Evolutionary conservation across 2,888 invertebrate genomes (phyloP).

Genomic region (Phaonia tiefii): DNA sequence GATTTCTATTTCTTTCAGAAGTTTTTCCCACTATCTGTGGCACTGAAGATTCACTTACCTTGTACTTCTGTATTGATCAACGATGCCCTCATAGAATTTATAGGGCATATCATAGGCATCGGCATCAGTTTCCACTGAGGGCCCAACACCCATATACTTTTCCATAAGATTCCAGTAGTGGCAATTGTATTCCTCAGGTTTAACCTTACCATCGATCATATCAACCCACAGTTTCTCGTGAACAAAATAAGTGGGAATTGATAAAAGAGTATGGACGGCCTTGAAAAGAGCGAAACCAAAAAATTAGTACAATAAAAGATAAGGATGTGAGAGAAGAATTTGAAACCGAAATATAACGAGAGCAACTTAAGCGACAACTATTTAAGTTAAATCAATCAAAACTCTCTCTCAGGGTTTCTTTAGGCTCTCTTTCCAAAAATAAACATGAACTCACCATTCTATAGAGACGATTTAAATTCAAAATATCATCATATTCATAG

Average conservation of each 20-base stretch:
- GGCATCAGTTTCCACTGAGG: slow-evolving; percentile 83
- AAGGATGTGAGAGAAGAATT: slow-evolving; percentile 6
- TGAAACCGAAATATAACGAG: too few species aligned
- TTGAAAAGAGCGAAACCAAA: slow-evolving; percentile 67
- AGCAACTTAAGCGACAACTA: not conserved
- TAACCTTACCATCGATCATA: slow-evolving; percentile 81
- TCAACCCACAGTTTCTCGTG: slow-evolving; percentile 87
- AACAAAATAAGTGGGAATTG: slow-evolving; percentile 85
- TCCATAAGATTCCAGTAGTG: slow-evolving; percentile 84
- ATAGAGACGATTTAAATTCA: slow-evolving; percentile 71
- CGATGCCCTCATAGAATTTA: slow-evolving; percentile 83
- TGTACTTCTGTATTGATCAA: slow-evolving; percentile 72
- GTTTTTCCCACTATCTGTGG: too few species aligned
- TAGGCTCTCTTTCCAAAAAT: too few species aligned
- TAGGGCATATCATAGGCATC: slow-evolving; percentile 87
- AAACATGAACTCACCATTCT: slow-evolving; percentile 68
- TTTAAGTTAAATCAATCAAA: too few species aligned
- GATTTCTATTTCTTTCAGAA: too few species aligned
- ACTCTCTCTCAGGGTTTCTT: too few species aligned
- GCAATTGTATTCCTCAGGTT: slow-evolving; percentile 83
- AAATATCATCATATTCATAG: slow-evolving; percentile 70
- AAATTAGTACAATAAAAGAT: slow-evolving; percentile 1
- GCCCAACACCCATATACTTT: slow-evolving; percentile 83
- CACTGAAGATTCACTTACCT: too few species aligned
- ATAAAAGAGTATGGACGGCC: slow-evolving; percentile 86